phyloP scores from a whole-genome alignment of 2,113 vertebrate species.

The Corapipo altera region DNA sequence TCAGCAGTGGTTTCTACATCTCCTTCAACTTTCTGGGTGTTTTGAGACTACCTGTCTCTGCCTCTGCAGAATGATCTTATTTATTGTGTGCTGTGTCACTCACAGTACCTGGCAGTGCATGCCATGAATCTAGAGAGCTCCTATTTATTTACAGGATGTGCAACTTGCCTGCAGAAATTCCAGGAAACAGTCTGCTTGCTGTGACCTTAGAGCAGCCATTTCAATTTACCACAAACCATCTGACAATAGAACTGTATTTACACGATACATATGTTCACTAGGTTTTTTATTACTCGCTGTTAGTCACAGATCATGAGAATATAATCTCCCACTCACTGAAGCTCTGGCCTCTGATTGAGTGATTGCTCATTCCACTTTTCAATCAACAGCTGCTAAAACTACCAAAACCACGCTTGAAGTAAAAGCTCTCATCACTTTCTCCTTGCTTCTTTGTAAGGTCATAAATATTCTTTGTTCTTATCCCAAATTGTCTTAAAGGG shows the following conservation, averaged over 20 bases:
- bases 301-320: background rate
- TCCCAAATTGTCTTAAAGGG: background rate
- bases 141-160: slow-evolving; percentile 42
- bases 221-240: background rate
- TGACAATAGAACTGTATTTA: slow-evolving; percentile 17
- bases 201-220: slow-evolving; percentile 22
- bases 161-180: slow-evolving; percentile 28
- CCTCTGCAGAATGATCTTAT: background rate
- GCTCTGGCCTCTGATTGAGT: background rate
- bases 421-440: background rate
- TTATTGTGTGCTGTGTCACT: background rate
- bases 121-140: background rate
- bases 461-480: background rate
- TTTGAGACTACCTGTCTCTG: background rate
- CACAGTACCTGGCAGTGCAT: background rate
- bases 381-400: slow-evolving; percentile 4
- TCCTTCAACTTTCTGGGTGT: background rate
- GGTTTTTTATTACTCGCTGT: background rate
- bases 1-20: background rate
- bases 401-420: background rate
- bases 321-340: background rate
- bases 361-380: background rate
- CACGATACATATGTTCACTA: background rate
- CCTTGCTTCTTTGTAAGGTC: background rate
- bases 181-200: slow-evolving; percentile 24